Evolutionary conservation across 2,888 invertebrate genomes (phyloP).

Genomic region (Cryptocephalus primarius): DNA sequence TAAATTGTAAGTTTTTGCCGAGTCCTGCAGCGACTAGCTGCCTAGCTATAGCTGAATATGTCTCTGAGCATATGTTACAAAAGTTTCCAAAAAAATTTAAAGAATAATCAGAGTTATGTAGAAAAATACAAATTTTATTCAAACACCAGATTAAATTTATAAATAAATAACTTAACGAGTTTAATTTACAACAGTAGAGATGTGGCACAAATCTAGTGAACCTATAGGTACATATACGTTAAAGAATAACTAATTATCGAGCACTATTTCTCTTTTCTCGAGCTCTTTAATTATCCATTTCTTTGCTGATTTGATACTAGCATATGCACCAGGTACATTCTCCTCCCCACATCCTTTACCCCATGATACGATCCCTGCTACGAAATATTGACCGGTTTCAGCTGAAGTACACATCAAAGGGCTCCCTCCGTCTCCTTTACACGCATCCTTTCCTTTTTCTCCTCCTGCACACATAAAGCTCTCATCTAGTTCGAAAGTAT

Average conservation of each 20-base stretch:
- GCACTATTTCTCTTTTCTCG: conserved; percentile 4
- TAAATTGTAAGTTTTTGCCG: conserved; percentile 92
- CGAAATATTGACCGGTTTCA: conserved; percentile 45
- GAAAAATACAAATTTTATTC: too few relatives aligned
- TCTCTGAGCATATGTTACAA: conserved; percentile 28
- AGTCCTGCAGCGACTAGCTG: conserved; percentile 94
- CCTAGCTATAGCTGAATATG: conserved; percentile 85
- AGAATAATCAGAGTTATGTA: neutral
- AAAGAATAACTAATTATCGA: too few relatives aligned
- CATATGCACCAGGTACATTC: conserved; percentile 70
- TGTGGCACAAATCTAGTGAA: too few relatives aligned
- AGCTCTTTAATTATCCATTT: conserved; percentile 54
- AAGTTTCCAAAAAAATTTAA: conserved; percentile 7
- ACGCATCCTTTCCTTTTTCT: conserved; percentile 61
- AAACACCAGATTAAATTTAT: too few relatives aligned
- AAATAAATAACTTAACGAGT: too few relatives aligned
- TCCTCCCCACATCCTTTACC: conserved; percentile 74
- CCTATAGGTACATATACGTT: too few relatives aligned
- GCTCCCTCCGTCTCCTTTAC: conserved; percentile 31
- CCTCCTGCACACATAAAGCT: conserved; percentile 76
- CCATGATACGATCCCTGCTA: conserved; percentile 78
- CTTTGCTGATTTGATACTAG: conserved; percentile 54
- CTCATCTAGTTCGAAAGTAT: conserved; percentile 50
- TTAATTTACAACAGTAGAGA: too few relatives aligned
- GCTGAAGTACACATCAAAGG: conserved; percentile 17